A percentile compares a stretch with the other conserved stretches of the same genome.
Evolutionary conservation across 1,140 invertebrate genomes (phyloP).

Genomic region (Ceratina japonica): DNA sequence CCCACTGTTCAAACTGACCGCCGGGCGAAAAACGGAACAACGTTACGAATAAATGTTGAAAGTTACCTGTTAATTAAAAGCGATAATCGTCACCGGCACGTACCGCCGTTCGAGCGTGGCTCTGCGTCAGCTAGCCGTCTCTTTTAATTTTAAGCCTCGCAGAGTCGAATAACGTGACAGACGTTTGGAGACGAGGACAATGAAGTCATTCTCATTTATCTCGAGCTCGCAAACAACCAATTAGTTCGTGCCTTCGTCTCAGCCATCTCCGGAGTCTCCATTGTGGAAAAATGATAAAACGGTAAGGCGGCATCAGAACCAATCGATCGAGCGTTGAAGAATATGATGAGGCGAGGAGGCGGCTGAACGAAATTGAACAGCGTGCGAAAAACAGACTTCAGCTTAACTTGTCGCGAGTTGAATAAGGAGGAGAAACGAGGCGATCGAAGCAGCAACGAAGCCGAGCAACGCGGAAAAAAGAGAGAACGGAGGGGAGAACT

Average conservation of each 20-base stretch:
- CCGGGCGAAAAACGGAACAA: neutral
- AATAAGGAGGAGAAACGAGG: neutral
- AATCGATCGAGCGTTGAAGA: neutral
- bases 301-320: neutral
- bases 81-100: neutral
- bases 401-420: neutral
- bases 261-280: slow-evolving; percentile 11
- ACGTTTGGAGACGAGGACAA: slow-evolving; percentile 52
- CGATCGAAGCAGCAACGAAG: slow-evolving; percentile 1
- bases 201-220: slow-evolving; percentile 62
- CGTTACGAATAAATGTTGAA: neutral
- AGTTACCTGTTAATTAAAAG: neutral
- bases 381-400: neutral
- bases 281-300: slow-evolving; percentile 41
- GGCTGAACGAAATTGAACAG: neutral
- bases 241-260: neutral
- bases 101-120: neutral
- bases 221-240: slow-evolving; percentile 5
- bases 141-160: no score
- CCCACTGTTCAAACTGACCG: neutral
- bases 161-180: slow-evolving; percentile 40
- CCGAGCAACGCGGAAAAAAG: slow-evolving; percentile 10
- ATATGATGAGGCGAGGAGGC: slow-evolving; percentile 13
- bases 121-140: neutral
- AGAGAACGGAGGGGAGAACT: slow-evolving; percentile 7